A percentile compares a stretch with the other conserved stretches of the same genome.
Conservation (phyloP, 2,888 invertebrate species). For the Meliscaeva auricollis region DNA sequence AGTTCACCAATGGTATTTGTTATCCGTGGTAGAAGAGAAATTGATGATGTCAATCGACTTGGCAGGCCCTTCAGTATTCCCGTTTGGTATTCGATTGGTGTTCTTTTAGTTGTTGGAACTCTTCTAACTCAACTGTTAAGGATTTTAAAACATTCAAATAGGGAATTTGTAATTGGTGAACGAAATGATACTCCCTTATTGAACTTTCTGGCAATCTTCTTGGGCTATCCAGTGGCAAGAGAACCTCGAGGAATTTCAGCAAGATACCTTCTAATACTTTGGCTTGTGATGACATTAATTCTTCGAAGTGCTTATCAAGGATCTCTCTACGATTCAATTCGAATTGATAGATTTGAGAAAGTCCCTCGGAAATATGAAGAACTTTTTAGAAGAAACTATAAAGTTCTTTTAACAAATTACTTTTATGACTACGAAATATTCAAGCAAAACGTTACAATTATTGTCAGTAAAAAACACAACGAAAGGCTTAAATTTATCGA, state of each 20-base stretch:
- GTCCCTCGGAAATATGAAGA: background rate
- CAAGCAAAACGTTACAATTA: background rate
- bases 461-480: background rate
- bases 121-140: background rate
- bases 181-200: background rate
- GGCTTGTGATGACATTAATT: slow-evolving; percentile 79
- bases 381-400: background rate
- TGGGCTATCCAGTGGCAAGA: slow-evolving; percentile 73
- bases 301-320: slow-evolving; percentile 80
- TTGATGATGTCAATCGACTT: slow-evolving; percentile 77
- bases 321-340: slow-evolving; percentile 40
- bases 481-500: background rate
- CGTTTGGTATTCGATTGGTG: slow-evolving; percentile 76
- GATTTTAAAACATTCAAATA: background rate
- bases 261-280: slow-evolving; percentile 78
- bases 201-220: background rate
- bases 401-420: background rate
- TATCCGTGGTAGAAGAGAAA: slow-evolving; percentile 75
- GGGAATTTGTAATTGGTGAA: background rate
- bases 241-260: slow-evolving; percentile 78
- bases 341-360: slow-evolving; percentile 18
- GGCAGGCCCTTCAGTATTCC: slow-evolving; percentile 76
- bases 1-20: slow-evolving; percentile 78
- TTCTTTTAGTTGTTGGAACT: background rate
- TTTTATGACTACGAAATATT: background rate